Evolutionary conservation across 2,797 vertebrate genomes (phyloP).

Genomic region (Notolepis coatsorum): DNA sequence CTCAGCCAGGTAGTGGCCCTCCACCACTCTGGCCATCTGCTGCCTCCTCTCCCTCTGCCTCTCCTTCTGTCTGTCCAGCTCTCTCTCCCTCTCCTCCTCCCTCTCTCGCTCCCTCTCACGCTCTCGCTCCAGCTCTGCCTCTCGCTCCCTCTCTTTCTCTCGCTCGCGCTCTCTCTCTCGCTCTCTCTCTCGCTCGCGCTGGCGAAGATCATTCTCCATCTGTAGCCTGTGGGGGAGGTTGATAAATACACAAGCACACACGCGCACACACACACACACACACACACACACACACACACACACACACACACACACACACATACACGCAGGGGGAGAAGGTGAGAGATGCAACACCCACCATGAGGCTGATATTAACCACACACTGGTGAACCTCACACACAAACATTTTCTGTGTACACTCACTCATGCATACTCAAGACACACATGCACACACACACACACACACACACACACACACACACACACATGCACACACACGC

Average conservation of each 20-base stretch:
- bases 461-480: conserved; percentile 30
- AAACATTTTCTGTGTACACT: conserved; percentile 44
- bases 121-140: conserved; percentile 11
- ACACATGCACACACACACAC: conserved; percentile 24
- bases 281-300: conserved; percentile 27
- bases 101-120: conserved; percentile 53
- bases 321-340: conserved; percentile 59
- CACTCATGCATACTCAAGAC: conserved; percentile 29
- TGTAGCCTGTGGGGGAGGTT: conserved; percentile 86
- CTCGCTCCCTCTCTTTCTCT: conserved; percentile 67
- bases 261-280: neutral
- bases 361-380: conserved; percentile 78
- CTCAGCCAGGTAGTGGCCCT: conserved; percentile 86
- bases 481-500: conserved; percentile 17
- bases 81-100: conserved; percentile 68
- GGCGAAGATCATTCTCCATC: conserved; percentile 89
- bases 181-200: conserved; percentile 78
- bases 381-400: conserved; percentile 74
- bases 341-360: conserved; percentile 82
- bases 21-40: conserved; percentile 73
- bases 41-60: conserved; percentile 85
- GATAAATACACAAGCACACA: conserved; percentile 46
- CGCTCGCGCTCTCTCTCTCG: conserved; percentile 72
- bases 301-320: conserved; percentile 33
- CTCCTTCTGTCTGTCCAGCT: conserved; percentile 88